phyloP scores from a whole-genome alignment of 2,888 invertebrate species.

The Eupeodes luniger region DNA sequence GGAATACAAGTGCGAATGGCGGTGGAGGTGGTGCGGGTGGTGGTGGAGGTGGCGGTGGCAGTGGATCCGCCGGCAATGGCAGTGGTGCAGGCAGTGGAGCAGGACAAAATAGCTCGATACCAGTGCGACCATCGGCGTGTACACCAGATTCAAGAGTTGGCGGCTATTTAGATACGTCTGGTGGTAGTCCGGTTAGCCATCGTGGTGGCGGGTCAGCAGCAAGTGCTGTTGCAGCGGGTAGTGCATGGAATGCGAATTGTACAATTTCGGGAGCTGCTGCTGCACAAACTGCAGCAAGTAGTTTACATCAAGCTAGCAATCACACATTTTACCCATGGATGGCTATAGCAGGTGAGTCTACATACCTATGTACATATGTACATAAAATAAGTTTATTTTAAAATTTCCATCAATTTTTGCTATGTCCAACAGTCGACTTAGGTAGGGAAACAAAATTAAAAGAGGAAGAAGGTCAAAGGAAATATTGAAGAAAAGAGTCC shows the following conservation, averaged over 20 bases:
- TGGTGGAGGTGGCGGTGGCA: conserved; percentile 85
- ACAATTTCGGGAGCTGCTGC: conserved; percentile 91
- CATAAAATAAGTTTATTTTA: conserved; percentile 48
- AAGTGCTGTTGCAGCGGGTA: conserved; percentile 85
- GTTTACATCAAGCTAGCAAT: conserved; percentile 94
- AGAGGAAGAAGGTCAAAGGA: neutral
- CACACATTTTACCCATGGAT: conserved; percentile 99
- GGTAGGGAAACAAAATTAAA: neutral
- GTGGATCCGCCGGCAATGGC: conserved; percentile 82
- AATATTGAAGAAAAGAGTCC: conserved; percentile 16
- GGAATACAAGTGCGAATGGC: conserved; percentile 85
- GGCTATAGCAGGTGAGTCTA: conserved; percentile 97
- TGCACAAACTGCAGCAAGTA: conserved; percentile 91
- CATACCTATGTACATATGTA: too few species aligned
- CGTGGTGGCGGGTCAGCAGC: conserved; percentile 90
- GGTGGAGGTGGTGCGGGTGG: conserved; percentile 86
- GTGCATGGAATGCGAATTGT: conserved; percentile 95
- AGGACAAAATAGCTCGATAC: conserved; percentile 83
- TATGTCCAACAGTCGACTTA: neutral
- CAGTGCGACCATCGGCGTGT: conserved; percentile 93
- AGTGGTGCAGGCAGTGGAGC: conserved; percentile 87
- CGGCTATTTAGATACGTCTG: conserved; percentile 91
- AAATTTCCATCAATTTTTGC: neutral
- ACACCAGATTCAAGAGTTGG: conserved; percentile 94
- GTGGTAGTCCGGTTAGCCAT: conserved; percentile 88